Base-by-base conservation (phyloP, 1,140 invertebrate species). In the Drosophila yakuba region DNA sequence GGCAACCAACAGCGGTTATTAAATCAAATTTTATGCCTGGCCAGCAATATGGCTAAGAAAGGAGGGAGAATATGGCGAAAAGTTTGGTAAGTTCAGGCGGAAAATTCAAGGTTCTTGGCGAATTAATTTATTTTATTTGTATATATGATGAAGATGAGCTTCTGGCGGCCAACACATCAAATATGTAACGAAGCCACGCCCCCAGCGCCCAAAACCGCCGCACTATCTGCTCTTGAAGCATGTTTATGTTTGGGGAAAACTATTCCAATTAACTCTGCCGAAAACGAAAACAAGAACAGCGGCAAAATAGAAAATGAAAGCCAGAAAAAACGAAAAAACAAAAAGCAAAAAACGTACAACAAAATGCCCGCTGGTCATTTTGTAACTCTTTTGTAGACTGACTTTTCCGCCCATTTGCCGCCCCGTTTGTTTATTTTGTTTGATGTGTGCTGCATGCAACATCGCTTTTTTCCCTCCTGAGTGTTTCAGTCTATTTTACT, bases 181-280 rank as follows among this genome's bases (percentile, higher is more conserved):
- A 56, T 44, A 68, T 69, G 48, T 43, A 52, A n/a, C 38, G 35
- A 39, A 17, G 25, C 47, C 47, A 32, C 47, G 47, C 23, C 23
- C 17, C n/a, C 48, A 14, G 4, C 12, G 1, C 48, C 12, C 25
- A 15, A 17, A 63, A 20, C 67, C 62, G n/a, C 41, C 15, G 15
- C 47, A 35, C 47, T 50, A 43, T 50, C 60, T 45, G 52, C 41
- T 56, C 76, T 68, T 59, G 63, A 67, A 80, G 78, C 63, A 66
- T 73, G 71, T 76, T 82, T 73, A 73, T 88, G 56, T 79, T 83
- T 88, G 61, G 47, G 52, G 60, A 77, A 86, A 86, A 86, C 83
- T 86, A 86, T 86, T 86, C 79, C 83, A 86, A 86, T 86, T 86
- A 86, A 86, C 63, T 88, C 66, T n/a, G 59, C 44, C 66, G 47